Conservation (phyloP, 2,797 vertebrate species). For the Pantherophis vulpinus region DNA sequence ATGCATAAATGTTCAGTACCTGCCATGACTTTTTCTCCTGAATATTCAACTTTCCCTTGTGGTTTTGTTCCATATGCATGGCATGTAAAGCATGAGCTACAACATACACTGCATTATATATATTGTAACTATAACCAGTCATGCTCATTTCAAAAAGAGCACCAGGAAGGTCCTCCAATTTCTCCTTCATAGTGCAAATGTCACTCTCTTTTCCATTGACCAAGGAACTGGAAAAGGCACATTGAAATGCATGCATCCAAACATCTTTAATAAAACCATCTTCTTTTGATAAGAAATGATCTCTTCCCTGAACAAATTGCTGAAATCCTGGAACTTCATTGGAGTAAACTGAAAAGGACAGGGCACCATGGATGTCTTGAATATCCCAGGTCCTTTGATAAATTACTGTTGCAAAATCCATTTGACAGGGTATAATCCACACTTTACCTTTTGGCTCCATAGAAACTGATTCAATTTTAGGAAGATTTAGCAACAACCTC, state of each 20-base stretch:
- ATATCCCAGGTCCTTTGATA: conserved; percentile 6
- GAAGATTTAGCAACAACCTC: neutral
- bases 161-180: neutral
- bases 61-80: neutral
- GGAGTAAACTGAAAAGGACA: conserved; percentile 7
- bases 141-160: conserved; percentile 16
- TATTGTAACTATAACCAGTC: conserved; percentile 4
- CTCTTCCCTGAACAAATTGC: neutral
- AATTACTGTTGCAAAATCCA: neutral
- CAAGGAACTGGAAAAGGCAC: neutral
- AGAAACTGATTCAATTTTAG: neutral
- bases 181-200: neutral
- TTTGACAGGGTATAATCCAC: neutral
- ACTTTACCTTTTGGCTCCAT: conserved; percentile 1
- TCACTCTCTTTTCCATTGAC: neutral
- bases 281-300: neutral
- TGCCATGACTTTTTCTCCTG: neutral
- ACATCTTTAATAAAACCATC: conserved; percentile 10
- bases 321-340: neutral
- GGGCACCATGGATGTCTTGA: neutral
- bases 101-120: conserved; percentile 16
- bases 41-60: neutral
- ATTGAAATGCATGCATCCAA: neutral
- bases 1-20: neutral
- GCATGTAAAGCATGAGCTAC: neutral